Evolutionary conservation across 1,140 invertebrate genomes (phyloP).

Genomic region (Tribolium castaneum): DNA sequence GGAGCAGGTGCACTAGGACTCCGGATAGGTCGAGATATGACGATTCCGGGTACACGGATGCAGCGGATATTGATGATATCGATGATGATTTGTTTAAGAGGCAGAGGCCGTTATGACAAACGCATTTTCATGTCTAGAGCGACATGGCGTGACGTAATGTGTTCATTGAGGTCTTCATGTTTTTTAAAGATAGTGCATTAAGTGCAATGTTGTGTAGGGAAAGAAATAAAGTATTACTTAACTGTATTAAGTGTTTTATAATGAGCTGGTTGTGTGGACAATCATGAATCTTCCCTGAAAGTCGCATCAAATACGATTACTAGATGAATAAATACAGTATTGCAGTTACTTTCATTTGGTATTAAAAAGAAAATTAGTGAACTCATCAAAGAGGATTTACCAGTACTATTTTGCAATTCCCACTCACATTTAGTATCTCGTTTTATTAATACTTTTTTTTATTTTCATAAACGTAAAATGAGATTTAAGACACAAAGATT

Average conservation of each 20-base stretch:
- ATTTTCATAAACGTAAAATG: no score
- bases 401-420: no score
- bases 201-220: conserved; percentile 21
- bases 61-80: conserved; percentile 67
- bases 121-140: conserved; percentile 49
- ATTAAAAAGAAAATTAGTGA: no score
- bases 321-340: no score
- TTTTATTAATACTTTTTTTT: no score
- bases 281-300: background rate
- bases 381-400: no score
- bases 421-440: no score
- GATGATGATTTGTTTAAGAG: conserved; percentile 69
- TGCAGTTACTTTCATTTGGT: no score
- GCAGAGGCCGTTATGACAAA: conserved; percentile 60
- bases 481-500: no score
- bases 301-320: no score
- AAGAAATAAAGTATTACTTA: conserved; percentile 27
- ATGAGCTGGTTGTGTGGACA: background rate
- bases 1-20: conserved; percentile 68
- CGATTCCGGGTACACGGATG: conserved; percentile 71
- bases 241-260: background rate
- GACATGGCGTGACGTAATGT: conserved; percentile 8
- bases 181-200: conserved; percentile 36
- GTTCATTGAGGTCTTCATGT: conserved; percentile 32
- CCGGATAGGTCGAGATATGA: conserved; percentile 71